Base-by-base conservation (phyloP, 1,140 invertebrate genomes). In the Leptinotarsa lineolata region DNA sequence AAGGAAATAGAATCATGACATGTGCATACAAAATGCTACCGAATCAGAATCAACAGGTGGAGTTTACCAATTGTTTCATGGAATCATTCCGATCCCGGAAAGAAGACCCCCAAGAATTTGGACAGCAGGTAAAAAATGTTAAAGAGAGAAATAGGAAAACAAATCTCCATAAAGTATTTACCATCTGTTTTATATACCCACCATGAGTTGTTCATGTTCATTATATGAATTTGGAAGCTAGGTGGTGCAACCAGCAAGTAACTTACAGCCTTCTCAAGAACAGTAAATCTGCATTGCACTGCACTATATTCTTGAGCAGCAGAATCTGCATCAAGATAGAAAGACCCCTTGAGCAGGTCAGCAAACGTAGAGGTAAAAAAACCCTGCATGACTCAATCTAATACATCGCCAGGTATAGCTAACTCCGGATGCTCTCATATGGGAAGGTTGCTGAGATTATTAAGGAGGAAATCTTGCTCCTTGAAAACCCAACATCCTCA, bases 31-130 rank as follows among this genome's bases (percentile, higher is more conserved):
- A 66, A n/a, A 39, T 46, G 21, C 45, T 81, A 16, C 54, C 64
- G 22, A 74, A 81, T 63, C 80, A 79, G 77, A 71, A 64, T 45
- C 45, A 58, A 12, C 78, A 82, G 74, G 78, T 82, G 6, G 75
- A 83, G 71, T 83, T 78, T 64, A 79, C 82, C 2, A 70, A 79
- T 72, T 83, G 82, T 73, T 82, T 82, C 45, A 83, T 83, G 82
- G 73, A 73, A 11, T 59, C 39, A 15, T 83, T 73, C 68, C 72
- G 64, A 73, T 70, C 72, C 61, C 70, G 65, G 4, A 69, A 64
- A 30, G 58, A 70, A 70, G 64, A 73, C 68, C 70, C 64, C 69
- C 64, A 12, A 69, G 65, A 46, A 73, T 63, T 76, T 72, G 82
- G 81, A 1, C 72, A 79, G 77, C 60, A 69, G 59, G 81, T 82